A percentile compares a stretch with the other conserved stretches of the same genome.
phyloP scores from a whole-genome alignment of 2,113 vertebrate species.

The Halcyon malimbica region DNA sequence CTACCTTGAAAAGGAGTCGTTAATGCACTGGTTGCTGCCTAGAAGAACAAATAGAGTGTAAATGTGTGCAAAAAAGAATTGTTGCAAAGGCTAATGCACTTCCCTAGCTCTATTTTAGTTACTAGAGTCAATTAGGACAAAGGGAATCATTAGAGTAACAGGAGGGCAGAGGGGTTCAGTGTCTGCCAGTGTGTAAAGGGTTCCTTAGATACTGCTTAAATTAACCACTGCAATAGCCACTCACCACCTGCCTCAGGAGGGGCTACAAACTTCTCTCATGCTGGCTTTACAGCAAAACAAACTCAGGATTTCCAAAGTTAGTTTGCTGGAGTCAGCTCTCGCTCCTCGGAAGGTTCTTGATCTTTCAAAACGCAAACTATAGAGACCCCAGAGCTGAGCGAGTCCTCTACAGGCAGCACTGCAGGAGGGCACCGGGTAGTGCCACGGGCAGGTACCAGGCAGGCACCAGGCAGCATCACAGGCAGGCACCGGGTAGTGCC shows the following conservation, averaged over 20 bases:
- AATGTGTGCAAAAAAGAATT: neutral
- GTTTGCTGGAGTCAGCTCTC: neutral
- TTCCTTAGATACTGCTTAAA: neutral
- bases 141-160: neutral
- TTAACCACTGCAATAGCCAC: neutral
- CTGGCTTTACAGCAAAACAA: neutral
- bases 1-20: neutral
- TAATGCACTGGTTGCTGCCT: neutral
- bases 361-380: neutral
- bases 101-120: neutral
- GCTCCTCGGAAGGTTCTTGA: neutral
- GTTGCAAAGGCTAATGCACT: neutral
- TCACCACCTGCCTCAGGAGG: neutral
- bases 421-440: too few relatives aligned
- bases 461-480: too few relatives aligned
- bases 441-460: too few relatives aligned
- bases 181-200: neutral
- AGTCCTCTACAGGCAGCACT: neutral
- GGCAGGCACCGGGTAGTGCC: neutral
- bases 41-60: neutral
- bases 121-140: neutral
- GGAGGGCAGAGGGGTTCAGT: neutral
- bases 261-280: neutral
- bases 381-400: neutral
- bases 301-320: neutral